These are phyloP conservation scores for Diuraphis noxia DNA, from an alignment of 1,140 invertebrate species.

Conservation along the genomic window DNA sequence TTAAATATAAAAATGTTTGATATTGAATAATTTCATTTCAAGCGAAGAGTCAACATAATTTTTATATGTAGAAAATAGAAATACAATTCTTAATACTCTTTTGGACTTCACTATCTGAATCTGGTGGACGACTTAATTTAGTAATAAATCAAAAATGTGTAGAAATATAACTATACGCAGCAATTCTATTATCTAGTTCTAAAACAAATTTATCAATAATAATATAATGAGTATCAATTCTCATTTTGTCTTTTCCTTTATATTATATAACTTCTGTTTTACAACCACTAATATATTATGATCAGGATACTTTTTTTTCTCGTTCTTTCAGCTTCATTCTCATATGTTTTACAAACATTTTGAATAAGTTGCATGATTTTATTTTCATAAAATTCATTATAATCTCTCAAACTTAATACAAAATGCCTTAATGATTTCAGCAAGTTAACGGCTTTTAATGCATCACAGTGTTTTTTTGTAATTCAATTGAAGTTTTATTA, in stretches of 20 bases:
- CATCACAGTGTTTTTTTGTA: conserved; percentile 2
- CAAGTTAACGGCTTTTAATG: neutral
- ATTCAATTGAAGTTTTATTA: conserved; percentile 14
- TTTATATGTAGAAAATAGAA: conserved; percentile 4
- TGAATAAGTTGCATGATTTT: neutral
- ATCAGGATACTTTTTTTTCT: neutral
- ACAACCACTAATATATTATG: neutral
- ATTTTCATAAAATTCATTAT: neutral
- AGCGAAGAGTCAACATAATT: neutral
- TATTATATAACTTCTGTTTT: conserved; percentile 12
- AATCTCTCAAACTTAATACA: neutral
- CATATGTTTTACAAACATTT: neutral
- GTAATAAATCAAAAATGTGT: conserved; percentile 2
- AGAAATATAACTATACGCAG: conserved; percentile 3
- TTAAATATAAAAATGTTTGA: conserved; percentile 3
- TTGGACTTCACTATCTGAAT: conserved; percentile 22
- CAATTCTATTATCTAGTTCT: conserved; percentile 3
- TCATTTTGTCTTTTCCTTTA: conserved; percentile 17
- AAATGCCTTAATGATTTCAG: conserved; percentile 9
- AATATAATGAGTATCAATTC: conserved; percentile 10
- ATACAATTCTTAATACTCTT: conserved; percentile 8
- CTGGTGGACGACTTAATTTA: neutral
- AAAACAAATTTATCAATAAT: conserved; percentile 10
- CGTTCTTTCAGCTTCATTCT: neutral
- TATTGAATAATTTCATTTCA: conserved; percentile 15